Evolutionary conservation across 2,113 vertebrate genomes (phyloP).

Genomic region (Albula goreensis): DNA sequence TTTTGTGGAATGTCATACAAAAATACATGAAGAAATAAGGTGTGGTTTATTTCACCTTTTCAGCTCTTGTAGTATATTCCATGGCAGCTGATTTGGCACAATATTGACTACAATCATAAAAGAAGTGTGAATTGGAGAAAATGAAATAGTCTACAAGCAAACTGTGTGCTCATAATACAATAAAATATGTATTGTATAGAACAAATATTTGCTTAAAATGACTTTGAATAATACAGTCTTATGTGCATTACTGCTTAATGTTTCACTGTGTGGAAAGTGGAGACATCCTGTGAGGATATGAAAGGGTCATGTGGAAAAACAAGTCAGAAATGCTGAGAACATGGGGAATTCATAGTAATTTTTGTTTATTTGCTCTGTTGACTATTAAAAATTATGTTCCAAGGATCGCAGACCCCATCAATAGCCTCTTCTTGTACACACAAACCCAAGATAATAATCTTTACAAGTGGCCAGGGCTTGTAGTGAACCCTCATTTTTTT

Average conservation of each 20-base stretch:
- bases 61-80: neutral
- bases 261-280: neutral
- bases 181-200: neutral
- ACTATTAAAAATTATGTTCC: constrained; percentile 20
- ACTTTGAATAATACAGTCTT: neutral
- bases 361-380: constrained; percentile 12
- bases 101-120: neutral
- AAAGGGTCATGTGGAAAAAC: neutral
- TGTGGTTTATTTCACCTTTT: constrained; percentile 3
- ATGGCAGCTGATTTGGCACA: neutral
- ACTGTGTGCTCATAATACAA: neutral
- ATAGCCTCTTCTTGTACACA: constrained; percentile 5
- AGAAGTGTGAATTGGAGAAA: neutral
- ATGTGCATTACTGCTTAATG: neutral
- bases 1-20: constrained; percentile 18
- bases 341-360: neutral
- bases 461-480: neutral
- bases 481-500: neutral
- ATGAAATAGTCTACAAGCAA: neutral
- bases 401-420: neutral
- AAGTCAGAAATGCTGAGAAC: neutral
- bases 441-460: neutral
- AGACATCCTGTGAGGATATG: neutral
- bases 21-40: neutral
- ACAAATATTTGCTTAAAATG: constrained; percentile 5